Percentiles rank a stretch among this genome's conserved stretches.
phyloP scores from a whole-genome alignment of 1,140 invertebrate species.

The Psix sp. region DNA sequence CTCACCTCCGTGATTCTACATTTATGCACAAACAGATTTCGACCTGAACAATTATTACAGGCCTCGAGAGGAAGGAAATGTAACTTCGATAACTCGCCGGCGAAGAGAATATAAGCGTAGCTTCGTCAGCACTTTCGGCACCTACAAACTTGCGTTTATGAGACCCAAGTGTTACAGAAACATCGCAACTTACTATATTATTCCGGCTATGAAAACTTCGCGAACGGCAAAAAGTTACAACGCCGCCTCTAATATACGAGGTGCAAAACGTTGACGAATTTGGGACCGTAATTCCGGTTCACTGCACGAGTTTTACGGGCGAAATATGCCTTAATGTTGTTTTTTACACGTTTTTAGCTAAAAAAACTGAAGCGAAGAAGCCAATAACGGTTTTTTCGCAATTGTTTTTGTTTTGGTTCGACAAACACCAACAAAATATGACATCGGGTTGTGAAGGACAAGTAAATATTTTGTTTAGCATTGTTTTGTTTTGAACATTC shows the following conservation, averaged over 20 bases:
- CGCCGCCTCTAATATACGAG: slow-evolving; percentile 14
- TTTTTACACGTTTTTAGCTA: neutral
- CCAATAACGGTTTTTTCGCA: too few relatives aligned
- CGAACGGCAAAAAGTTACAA: slow-evolving; percentile 2
- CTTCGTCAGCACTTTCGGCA: slow-evolving; percentile 36
- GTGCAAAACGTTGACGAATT: slow-evolving; percentile 13
- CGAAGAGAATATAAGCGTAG: slow-evolving; percentile 11
- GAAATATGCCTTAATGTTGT: neutral
- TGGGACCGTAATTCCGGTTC: slow-evolving; percentile 1
- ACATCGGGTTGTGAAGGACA: too few relatives aligned
- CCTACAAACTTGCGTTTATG: slow-evolving; percentile 27
- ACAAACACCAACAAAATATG: too few relatives aligned
- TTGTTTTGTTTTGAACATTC: too few relatives aligned
- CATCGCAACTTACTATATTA: slow-evolving; percentile 23
- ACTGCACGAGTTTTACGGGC: neutral
- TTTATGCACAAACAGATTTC: slow-evolving; percentile 55
- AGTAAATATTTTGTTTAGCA: too few relatives aligned
- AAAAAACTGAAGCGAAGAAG: too few relatives aligned
- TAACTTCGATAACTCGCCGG: slow-evolving; percentile 29
- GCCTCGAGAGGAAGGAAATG: slow-evolving; percentile 51
- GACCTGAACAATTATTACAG: slow-evolving; percentile 63
- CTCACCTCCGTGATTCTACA: slow-evolving; percentile 42
- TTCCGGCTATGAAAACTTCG: slow-evolving; percentile 19
- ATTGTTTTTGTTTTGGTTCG: too few relatives aligned
- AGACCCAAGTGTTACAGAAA: slow-evolving; percentile 8